Evolutionary conservation across 1,140 invertebrate species (phyloP).

Genomic region (Drosophila sechellia): DNA sequence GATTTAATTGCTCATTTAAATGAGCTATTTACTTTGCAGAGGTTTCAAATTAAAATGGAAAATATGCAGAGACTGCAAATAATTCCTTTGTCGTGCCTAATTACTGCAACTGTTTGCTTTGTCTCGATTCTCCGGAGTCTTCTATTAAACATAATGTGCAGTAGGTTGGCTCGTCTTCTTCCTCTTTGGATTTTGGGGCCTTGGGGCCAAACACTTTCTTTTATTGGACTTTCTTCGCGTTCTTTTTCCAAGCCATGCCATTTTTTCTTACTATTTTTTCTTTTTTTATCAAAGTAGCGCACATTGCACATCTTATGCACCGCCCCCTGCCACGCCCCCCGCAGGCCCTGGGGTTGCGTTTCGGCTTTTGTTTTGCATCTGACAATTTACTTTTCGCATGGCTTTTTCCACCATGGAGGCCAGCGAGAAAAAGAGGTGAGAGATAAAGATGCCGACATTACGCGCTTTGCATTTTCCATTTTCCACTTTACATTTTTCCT

Average conservation of each 20-base stretch:
- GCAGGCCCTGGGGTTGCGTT: slow-evolving; percentile 47
- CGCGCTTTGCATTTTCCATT: slow-evolving; percentile 62
- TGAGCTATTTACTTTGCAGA: slow-evolving; percentile 59
- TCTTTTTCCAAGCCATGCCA: slow-evolving; percentile 27
- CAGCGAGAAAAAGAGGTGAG: slow-evolving; percentile 13
- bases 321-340: slow-evolving; percentile 13
- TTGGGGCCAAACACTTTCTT: slow-evolving; percentile 78
- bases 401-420: slow-evolving; percentile 25
- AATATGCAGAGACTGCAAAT: slow-evolving; percentile 36
- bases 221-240: slow-evolving; percentile 68
- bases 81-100: slow-evolving; percentile 55
- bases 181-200: slow-evolving; percentile 48
- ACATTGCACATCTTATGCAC: slow-evolving; percentile 46
- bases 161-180: slow-evolving; percentile 16
- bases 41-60: slow-evolving; percentile 33
- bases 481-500: slow-evolving; percentile 49
- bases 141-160: slow-evolving; percentile 59
- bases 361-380: slow-evolving; percentile 69
- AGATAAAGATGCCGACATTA: slow-evolving; percentile 68
- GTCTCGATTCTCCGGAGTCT: slow-evolving; percentile 26
- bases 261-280: slow-evolving; percentile 13
- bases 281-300: slow-evolving; percentile 55
- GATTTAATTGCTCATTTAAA: slow-evolving; percentile 51
- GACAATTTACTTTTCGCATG: slow-evolving; percentile 63
- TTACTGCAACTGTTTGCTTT: slow-evolving; percentile 65